phyloP scores from a whole-genome alignment of 2,888 invertebrate genomes.

The Lingula anatina region DNA sequence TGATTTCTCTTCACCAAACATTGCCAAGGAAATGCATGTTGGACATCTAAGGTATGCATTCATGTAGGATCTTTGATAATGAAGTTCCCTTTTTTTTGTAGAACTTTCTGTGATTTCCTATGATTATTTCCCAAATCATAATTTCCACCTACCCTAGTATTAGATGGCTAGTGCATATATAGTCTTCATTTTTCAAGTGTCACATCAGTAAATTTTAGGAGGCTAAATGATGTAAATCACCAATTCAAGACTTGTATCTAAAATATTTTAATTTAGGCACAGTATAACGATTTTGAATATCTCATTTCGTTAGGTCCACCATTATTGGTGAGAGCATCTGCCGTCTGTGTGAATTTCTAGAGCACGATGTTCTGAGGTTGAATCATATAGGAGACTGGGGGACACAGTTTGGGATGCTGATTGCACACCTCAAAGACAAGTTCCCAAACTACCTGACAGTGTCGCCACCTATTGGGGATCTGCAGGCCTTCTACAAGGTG shows the following conservation, averaged over 20 bases:
- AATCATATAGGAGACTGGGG: slow-evolving; percentile 99
- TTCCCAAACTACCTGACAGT: slow-evolving; percentile 79
- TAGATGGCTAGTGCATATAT: not conserved
- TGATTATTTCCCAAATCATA: not conserved
- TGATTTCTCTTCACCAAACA: slow-evolving; percentile 96
- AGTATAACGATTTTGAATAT: not conserved
- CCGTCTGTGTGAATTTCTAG: slow-evolving; percentile 83
- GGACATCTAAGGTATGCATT: slow-evolving; percentile 81
- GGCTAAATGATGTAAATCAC: not conserved
- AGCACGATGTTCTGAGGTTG: slow-evolving; percentile 83
- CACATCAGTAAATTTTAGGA: too few relatives aligned
- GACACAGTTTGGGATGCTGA: slow-evolving; percentile 98
- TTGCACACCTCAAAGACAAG: slow-evolving; percentile 87
- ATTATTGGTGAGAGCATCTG: slow-evolving; percentile 93
- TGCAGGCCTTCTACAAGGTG: slow-evolving; percentile 66
- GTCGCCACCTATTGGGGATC: slow-evolving; percentile 83
- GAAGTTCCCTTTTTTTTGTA: too few relatives aligned
- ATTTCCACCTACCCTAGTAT: not conserved
- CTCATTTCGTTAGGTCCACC: slow-evolving; percentile 66
- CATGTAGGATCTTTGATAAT: too few relatives aligned
- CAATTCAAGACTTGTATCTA: not conserved
- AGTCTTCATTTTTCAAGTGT: not conserved
- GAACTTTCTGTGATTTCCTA: not conserved
- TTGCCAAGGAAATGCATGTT: slow-evolving; percentile 99
- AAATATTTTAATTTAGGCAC: too few relatives aligned